Conservation (phyloP, 2,113 vertebrate species). For the Phoxinus phoxinus region DNA sequence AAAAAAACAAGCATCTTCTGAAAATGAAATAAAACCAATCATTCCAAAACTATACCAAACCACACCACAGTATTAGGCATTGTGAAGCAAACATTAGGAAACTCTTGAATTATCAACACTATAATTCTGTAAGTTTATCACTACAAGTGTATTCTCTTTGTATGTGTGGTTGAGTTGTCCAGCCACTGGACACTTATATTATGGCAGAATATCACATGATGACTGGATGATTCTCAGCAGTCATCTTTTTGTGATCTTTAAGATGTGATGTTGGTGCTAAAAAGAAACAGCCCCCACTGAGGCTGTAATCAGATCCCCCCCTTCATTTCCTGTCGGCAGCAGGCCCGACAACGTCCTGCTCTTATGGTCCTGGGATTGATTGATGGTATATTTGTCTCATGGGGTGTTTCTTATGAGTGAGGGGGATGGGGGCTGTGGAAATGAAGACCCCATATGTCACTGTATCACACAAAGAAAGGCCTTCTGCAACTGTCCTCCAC, state of each 20-base stretch:
- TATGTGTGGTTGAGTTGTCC: not conserved
- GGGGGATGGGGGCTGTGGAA: constrained; percentile 48
- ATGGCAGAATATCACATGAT: not conserved
- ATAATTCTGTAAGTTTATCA: too few relatives aligned
- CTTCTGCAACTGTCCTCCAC: constrained; percentile 23
- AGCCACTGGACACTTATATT: not conserved
- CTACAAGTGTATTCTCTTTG: not conserved
- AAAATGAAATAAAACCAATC: too few relatives aligned
- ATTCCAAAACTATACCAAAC: too few relatives aligned
- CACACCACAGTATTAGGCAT: too few relatives aligned
- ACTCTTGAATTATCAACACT: not conserved
- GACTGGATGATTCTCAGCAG: not conserved
- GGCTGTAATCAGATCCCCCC: constrained; percentile 51
- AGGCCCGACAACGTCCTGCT: constrained; percentile 23
- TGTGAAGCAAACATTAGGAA: not conserved
- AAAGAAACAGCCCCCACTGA: constrained; percentile 8
- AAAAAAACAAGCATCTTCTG: too few relatives aligned
- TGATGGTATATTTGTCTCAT: constrained; percentile 50
- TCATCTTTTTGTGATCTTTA: not conserved
- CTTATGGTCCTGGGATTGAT: constrained; percentile 56
- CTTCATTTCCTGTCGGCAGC: constrained; percentile 54
- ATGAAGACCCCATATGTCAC: constrained; percentile 62
- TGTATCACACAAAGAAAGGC: constrained; percentile 55
- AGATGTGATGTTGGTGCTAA: constrained; percentile 27
- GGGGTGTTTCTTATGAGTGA: constrained; percentile 42